Evolutionary conservation across 2,888 invertebrate genomes (phyloP), one percentile per base, ranked within the genome.

Genomic region (Tachina lurida): DNA sequence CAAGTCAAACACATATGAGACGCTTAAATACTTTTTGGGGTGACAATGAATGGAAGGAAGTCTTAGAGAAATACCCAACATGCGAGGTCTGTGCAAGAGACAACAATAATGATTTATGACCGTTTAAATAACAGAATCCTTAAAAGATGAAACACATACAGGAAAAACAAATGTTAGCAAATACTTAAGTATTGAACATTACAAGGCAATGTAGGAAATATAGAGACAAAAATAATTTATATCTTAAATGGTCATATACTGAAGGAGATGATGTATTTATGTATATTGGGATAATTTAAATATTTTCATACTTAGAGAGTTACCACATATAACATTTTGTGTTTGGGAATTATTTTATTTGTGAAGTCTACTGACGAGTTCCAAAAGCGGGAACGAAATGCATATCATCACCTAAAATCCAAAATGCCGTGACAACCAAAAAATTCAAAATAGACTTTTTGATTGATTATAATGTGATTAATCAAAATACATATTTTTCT

Each of bases 81-180:
- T 54, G 19, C 45, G 56, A 58, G 76, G 73, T 63, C 49, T 71
- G 82, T 82, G 79, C 79, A 63, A 54, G 56, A 79, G 84, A 85
- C 80, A 84, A 84, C 84, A 85, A 85, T 85, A 87, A 87, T 87
- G 87, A 87, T 87, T 87, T 87, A 87, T 87, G 70, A 49, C 65
- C 63, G 13, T 80, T 75, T 2, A 65, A 79, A 63, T 62, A 47
- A 15, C 17, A 71, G 63, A 65, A 80, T 62, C 67, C 74, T 56
- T 70, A 73, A 77, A 45, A 68, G 70, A 71, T 65, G 56, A 70
- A 60, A 80, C 43, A 19, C 17, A 63, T 13, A 10, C 10, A 10
- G 49, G 10, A 54, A 62, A 17, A 41, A 63, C n/a, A 70, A 70
- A 41, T 19, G 10, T 22, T 39, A 41, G 65, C 43, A 67, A 19